Percentiles rank a stretch among this genome's conserved stretches.
phyloP scores from a whole-genome alignment of 2,888 invertebrate species.

The Coelinius sp. region DNA sequence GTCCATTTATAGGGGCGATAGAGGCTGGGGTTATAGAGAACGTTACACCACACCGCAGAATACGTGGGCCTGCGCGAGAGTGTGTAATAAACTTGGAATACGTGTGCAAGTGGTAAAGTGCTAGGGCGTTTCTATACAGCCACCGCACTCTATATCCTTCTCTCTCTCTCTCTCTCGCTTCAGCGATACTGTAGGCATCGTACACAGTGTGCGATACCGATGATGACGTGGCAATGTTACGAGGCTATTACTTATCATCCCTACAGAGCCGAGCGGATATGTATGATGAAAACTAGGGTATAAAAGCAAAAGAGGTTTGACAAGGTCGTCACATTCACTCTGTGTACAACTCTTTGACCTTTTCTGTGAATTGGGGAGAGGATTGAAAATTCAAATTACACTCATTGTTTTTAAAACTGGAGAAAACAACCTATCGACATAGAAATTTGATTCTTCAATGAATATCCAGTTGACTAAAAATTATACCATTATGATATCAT shows the following conservation, averaged over 20 bases:
- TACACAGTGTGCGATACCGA: conserved; percentile 41
- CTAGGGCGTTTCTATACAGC: conserved; percentile 27
- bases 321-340: conserved; percentile 31
- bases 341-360: conserved; percentile 25
- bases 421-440: too few species aligned
- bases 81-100: conserved; percentile 30
- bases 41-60: background rate
- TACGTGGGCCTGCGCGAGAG: background rate
- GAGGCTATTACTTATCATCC: conserved; percentile 56
- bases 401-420: background rate
- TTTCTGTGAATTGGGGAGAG: background rate
- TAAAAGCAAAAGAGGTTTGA: conserved; percentile 33
- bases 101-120: conserved; percentile 51
- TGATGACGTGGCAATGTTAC: conserved; percentile 57
- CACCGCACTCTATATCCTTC: background rate
- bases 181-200: conserved; percentile 27
- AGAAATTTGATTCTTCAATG: too few species aligned
- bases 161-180: background rate
- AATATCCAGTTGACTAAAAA: background rate
- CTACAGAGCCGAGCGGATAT: conserved; percentile 17
- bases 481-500: background rate
- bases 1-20: conserved; percentile 15
- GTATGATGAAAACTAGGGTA: conserved; percentile 21
- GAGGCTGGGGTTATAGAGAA: background rate
- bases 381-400: background rate